These are phyloP conservation scores for Drosophila suboccidentalis DNA, from an alignment of 2,888 invertebrate species.

Conservation along the genomic window DNA sequence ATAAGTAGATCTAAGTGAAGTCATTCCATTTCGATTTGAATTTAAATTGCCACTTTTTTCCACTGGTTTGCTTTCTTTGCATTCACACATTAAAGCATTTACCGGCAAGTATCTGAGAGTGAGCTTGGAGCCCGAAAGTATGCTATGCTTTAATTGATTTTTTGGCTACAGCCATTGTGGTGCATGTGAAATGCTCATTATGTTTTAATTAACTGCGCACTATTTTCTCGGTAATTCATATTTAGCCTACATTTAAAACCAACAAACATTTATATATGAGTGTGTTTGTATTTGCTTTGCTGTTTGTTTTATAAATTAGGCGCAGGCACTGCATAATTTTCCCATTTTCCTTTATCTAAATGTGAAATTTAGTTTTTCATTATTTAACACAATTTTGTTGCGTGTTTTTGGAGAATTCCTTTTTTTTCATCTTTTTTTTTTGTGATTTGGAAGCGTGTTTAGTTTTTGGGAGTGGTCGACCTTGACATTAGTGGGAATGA, in stretches of 20 bases:
- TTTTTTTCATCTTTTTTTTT: background rate
- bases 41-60: conserved; percentile 61
- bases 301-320: conserved; percentile 70
- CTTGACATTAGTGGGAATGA: conserved; percentile 42
- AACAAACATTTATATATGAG: conserved; percentile 7
- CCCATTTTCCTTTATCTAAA: conserved; percentile 76
- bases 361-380: conserved; percentile 78
- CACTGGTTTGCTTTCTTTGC: conserved; percentile 9
- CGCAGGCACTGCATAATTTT: conserved; percentile 71
- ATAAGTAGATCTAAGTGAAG: conserved; percentile 66
- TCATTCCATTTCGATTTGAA: conserved; percentile 75
- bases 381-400: conserved; percentile 66
- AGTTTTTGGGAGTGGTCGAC: conserved; percentile 36
- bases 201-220: conserved; percentile 78
- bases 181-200: conserved; percentile 76
- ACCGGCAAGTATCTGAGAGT: conserved; percentile 41
- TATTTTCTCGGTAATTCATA: conserved; percentile 76
- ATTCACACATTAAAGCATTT: conserved; percentile 60
- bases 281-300: conserved; percentile 26
- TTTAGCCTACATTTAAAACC: conserved; percentile 55
- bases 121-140: conserved; percentile 35
- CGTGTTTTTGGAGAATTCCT: conserved; percentile 30
- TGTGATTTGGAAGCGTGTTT: conserved; percentile 6
- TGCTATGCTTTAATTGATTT: conserved; percentile 67
- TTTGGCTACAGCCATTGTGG: conserved; percentile 26